Percentiles rank a stretch among this genome's conserved stretches.
Evolutionary conservation across 1,140 invertebrate genomes (phyloP).

Genomic region (Caenorhabditis remanei): DNA sequence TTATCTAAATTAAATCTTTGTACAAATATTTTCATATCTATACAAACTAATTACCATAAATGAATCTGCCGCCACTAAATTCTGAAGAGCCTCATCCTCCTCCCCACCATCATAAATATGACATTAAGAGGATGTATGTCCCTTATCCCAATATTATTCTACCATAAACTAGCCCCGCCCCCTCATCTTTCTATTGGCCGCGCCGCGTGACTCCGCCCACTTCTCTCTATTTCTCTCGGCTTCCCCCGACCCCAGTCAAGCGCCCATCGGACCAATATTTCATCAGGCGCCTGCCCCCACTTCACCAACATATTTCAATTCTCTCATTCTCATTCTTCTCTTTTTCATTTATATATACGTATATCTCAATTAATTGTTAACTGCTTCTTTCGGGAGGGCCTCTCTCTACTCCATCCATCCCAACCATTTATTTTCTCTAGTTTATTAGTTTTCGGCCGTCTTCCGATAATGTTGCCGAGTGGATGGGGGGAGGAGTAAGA

Average conservation of each 20-base stretch:
- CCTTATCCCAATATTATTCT: conserved; percentile 12
- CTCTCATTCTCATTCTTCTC: neutral
- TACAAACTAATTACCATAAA: too few relatives aligned
- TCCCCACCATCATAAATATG: neutral
- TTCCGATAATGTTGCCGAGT: too few relatives aligned
- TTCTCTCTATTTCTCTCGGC: neutral
- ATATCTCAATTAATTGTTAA: conserved; percentile 41
- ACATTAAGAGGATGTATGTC: neutral
- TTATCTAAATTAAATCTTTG: too few relatives aligned
- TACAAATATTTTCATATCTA: too few relatives aligned
- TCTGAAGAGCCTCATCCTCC: neutral
- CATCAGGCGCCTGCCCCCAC: conserved; percentile 13
- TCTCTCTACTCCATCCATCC: too few relatives aligned
- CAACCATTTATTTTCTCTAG: too few relatives aligned
- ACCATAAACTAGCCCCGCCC: neutral
- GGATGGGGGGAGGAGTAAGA: too few relatives aligned
- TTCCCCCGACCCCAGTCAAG: neutral
- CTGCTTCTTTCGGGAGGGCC: neutral
- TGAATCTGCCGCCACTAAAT: neutral
- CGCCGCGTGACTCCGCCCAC: neutral
- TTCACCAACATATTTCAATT: conserved; percentile 29
- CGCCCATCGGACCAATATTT: conserved; percentile 19
- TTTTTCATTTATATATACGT: neutral
- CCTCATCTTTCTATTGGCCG: neutral
- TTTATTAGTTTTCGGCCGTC: too few relatives aligned